Conservation (phyloP, 2,888 invertebrate genomes). For the Hirtodrosophila histrioides region DNA sequence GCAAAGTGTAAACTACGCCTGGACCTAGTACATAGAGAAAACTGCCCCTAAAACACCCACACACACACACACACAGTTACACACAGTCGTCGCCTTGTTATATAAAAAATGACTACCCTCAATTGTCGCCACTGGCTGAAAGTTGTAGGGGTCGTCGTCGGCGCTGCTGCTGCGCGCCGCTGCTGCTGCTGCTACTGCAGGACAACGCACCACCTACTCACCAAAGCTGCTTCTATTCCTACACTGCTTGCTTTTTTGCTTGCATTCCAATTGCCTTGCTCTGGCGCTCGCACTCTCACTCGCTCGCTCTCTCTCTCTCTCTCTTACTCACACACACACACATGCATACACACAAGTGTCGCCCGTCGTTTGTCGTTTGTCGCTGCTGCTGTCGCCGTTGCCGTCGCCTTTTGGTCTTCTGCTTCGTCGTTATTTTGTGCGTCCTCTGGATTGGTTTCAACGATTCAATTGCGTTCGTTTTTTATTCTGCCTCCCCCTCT, state of each 20-base stretch:
- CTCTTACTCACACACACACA: conserved; percentile 14
- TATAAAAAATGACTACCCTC: conserved; percentile 67
- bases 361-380: conserved; percentile 60
- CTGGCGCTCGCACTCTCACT: conserved; percentile 31
- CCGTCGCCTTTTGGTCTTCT: conserved; percentile 53
- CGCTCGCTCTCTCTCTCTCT: conserved; percentile 22
- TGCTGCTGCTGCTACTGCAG: conserved; percentile 1
- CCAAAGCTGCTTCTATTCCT: conserved; percentile 26
- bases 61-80: conserved; percentile 10
- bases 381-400: conserved; percentile 33
- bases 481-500: conserved; percentile 57
- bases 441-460: conserved; percentile 74
- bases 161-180: conserved; percentile 35
- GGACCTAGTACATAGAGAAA: conserved; percentile 26
- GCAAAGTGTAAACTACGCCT: conserved; percentile 24
- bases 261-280: conserved; percentile 49
- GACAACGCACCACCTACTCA: conserved; percentile 29
- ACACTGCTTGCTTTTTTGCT: conserved; percentile 41
- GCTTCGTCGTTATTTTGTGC: conserved; percentile 64
- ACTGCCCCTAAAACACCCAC: conserved; percentile 32
- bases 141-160: conserved; percentile 50
- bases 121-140: conserved; percentile 64
- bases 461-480: conserved; percentile 73
- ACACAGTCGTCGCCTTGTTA: conserved; percentile 21
- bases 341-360: conserved; percentile 58